Base-by-base conservation (phyloP, 2,113 vertebrate species). In the Ammodytes dubius region DNA sequence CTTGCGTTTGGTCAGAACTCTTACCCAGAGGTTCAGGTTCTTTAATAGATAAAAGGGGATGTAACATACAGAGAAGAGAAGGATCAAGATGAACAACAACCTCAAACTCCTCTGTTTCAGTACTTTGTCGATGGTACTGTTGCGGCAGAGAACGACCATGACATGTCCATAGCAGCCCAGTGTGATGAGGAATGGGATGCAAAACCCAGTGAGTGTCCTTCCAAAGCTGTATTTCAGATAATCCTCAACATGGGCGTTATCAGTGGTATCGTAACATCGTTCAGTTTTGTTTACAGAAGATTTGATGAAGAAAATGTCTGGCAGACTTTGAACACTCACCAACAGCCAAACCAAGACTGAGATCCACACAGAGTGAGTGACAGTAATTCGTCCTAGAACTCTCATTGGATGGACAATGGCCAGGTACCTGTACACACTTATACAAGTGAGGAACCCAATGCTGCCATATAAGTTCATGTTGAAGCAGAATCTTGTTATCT, bases 371-470 rank as follows among this genome's bases (percentile, higher is more conserved):
- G 88, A 89, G 0, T 87, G 89, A 0, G 75, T 4, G 0, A 42
- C 13, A 46, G 87, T 91, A 53, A 95, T 90, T 42, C 94, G 82
- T 13, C 96, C 96, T 77, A 91, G 87, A 0, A 81, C 85, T 74
- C 56, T 94, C 91, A 97, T 27, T 27, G 27, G 27, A 27, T 27
- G 27, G 19, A 97, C 95, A 0, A 97, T 94, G 60, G 95, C 93
- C 89, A 96, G 87, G 90, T 97, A 96, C 15, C 96, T 93, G 87
- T 96, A 96, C 45, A 96, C 37, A 7, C 96, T 96, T 74, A 97
- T 96, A 85, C 96, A 96, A 2, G 94, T 96, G 72, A 97, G 95
- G 76, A 97, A 97, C 4, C 94, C 93, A 7, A 97, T 96, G 88
- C 95, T 97, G 81, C 96, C 94, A 0, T 96, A 96, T 19, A 96